A percentile compares a stretch with the other conserved stretches of the same genome.
These are phyloP conservation scores for Pasiphila rectangulata DNA, from an alignment of 2,888 invertebrate genomes.

Conservation along the genomic window DNA sequence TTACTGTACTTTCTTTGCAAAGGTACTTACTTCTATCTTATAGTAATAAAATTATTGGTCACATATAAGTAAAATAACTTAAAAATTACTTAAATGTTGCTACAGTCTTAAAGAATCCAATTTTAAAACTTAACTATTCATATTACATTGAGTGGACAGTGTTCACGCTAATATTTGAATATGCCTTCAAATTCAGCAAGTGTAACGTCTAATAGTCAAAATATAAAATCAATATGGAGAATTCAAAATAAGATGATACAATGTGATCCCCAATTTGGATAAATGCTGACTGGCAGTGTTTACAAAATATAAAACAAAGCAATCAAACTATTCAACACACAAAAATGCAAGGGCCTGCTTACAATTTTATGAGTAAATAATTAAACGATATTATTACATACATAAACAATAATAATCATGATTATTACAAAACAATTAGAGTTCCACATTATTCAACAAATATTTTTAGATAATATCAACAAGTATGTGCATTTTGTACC, in stretches of 20 bases:
- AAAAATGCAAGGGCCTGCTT: conserved; percentile 63
- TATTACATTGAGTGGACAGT: conserved; percentile 40
- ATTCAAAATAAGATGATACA: conserved; percentile 30
- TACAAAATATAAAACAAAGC: conserved; percentile 49
- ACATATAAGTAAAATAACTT: conserved; percentile 71
- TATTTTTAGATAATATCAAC: conserved; percentile 17
- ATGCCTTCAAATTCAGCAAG: conserved; percentile 26
- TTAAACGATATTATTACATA: conserved; percentile 4
- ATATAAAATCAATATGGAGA: conserved; percentile 31
- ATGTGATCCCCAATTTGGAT: conserved; percentile 39
- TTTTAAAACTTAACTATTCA: conserved; percentile 44
- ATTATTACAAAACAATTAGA: conserved; percentile 25
- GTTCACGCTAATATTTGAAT: conserved; percentile 36
- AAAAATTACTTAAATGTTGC: conserved; percentile 59
- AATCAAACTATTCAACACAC: conserved; percentile 47
- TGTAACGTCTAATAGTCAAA: conserved; percentile 30
- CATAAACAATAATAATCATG: conserved; percentile 20
- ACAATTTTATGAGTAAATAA: conserved; percentile 38
- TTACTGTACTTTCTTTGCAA: conserved; percentile 64
- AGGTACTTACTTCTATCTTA: conserved; percentile 67
- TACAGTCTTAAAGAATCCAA: conserved; percentile 65
- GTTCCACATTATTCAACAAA: conserved; percentile 41
- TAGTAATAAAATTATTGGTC: conserved; percentile 70
- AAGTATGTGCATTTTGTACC: conserved; percentile 37
- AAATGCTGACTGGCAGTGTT: conserved; percentile 72